Evolutionary conservation across 1,140 invertebrate genomes (phyloP), one percentile per base, ranked within the genome.

Genomic region (Drosophila ironensis): DNA sequence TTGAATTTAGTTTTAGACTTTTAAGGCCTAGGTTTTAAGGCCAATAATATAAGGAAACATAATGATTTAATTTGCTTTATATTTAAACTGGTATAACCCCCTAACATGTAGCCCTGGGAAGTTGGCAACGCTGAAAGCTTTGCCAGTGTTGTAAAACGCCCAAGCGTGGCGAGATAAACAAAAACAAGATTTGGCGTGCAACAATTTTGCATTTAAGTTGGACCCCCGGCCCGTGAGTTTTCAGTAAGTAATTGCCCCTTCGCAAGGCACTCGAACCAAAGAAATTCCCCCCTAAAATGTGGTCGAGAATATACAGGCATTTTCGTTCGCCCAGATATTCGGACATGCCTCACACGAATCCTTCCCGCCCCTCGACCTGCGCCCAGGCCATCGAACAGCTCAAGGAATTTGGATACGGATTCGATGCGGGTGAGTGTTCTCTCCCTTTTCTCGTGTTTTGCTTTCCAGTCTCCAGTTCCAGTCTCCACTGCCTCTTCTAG

Each of bases 321-420:
- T 30, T 30, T 40, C 42, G 42, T 4, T 3, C 42, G 9, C 14
- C 0, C 6, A 63, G 56, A 9, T 22, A 28, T 24, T 16, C 1
- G 14, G 19, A 28, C 14, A 77, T 77, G 74, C 2, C 54, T 11
- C 30, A 50, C 1, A n/a, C 38, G 1, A 8, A 6, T 7, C n/a
- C 17, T 17, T 11, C 50, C 4, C 19, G 25, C 14, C 54, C 37
- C 41, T 30, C n/a, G n/a, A 40, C 28, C 16, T 63, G 68, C 42
- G 64, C 70, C 9, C 22, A 74, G 42, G 86, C 86, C 9, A 40
- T 72, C 20, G 24, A 59, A 7, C 50, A 52, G n/a, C 20, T 88
- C 8, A 54, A 57, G 11, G 46, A 88, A 12, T 61, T 88, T 37
- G 86, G 86, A 7, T 88, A 88, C 47, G 86, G 76, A 6, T 88